Percentiles rank a stretch among this genome's conserved stretches.
Conservation (phyloP, 1,140 invertebrate genomes). For the Tachypleus tridentatus region DNA sequence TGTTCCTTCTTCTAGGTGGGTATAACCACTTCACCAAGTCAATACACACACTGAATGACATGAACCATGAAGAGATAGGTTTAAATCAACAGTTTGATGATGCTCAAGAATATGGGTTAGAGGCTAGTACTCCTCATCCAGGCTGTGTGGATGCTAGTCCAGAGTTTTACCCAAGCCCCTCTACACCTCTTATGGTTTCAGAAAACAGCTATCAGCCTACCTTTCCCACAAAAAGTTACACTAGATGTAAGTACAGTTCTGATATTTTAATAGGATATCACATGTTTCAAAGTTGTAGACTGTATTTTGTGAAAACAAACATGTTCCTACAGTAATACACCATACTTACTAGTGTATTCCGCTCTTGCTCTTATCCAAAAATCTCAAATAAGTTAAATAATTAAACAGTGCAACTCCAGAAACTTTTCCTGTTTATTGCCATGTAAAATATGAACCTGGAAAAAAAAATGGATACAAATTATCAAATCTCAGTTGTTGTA, state of each 20-base stretch:
- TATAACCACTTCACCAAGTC: constrained; percentile 33
- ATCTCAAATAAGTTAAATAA: too few relatives aligned
- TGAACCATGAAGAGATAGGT: constrained; percentile 24
- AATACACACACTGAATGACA: constrained; percentile 29
- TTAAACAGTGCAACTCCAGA: too few relatives aligned
- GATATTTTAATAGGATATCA: too few relatives aligned
- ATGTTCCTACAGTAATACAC: too few relatives aligned
- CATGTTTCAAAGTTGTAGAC: too few relatives aligned
- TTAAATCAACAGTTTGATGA: constrained; percentile 43
- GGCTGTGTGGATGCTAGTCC: constrained; percentile 47
- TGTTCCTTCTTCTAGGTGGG: constrained; percentile 33
- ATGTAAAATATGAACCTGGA: too few relatives aligned
- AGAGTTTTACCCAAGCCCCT: constrained; percentile 49
- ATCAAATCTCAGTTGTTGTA: too few relatives aligned
- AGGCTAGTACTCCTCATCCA: constrained; percentile 28
- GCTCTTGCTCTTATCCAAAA: too few relatives aligned
- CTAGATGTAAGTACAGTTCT: constrained; percentile 12
- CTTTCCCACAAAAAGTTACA: constrained; percentile 20
- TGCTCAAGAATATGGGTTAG: constrained; percentile 50
- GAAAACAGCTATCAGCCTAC: constrained; percentile 33
- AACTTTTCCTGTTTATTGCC: too few relatives aligned
- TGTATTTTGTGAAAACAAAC: too few relatives aligned
- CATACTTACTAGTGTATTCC: too few relatives aligned
- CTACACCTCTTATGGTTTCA: constrained; percentile 35
- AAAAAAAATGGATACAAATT: too few relatives aligned